Conservation (phyloP, 1,140 invertebrate genomes). For the Lordiphosa mommai region DNA sequence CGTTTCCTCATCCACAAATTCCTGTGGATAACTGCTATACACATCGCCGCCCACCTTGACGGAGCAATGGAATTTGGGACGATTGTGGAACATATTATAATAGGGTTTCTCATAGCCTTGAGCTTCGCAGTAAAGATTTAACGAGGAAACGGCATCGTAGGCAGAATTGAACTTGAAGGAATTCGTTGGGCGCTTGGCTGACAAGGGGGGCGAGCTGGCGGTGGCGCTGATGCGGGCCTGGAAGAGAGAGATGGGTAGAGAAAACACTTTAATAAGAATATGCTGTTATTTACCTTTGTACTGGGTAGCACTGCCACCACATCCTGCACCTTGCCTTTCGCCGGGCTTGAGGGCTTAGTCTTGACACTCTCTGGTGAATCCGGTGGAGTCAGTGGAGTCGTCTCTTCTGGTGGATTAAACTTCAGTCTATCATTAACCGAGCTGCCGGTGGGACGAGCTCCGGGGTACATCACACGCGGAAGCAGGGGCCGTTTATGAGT, state of each 20-base stretch:
- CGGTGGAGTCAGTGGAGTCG: conserved; percentile 39
- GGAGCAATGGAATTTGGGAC: conserved; percentile 35
- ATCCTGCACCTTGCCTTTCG: not conserved
- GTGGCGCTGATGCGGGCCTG: too few species aligned
- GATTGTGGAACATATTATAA: conserved; percentile 33
- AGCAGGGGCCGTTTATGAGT: conserved; percentile 13
- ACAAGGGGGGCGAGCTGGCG: too few species aligned
- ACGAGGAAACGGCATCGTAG: conserved; percentile 30
- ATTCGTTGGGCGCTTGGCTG: too few species aligned
- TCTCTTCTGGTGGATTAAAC: not conserved
- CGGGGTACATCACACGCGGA: conserved; percentile 10
- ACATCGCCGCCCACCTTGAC: conserved; percentile 47
- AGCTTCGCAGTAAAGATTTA: conserved; percentile 49
- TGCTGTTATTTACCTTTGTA: too few species aligned
- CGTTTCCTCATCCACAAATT: conserved; percentile 30
- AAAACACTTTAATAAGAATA: too few species aligned
- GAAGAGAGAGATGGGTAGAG: too few species aligned
- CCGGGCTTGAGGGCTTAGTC: not conserved
- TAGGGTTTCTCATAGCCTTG: conserved; percentile 30
- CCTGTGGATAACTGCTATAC: conserved; percentile 64
- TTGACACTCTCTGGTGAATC: conserved; percentile 30
- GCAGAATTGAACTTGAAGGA: conserved; percentile 11
- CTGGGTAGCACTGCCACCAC: not conserved
- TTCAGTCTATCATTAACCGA: conserved; percentile 62
- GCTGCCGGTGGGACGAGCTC: conserved; percentile 8